Base-by-base conservation (phyloP, 2,888 invertebrate genomes). In the Mellilla xanthometata region DNA sequence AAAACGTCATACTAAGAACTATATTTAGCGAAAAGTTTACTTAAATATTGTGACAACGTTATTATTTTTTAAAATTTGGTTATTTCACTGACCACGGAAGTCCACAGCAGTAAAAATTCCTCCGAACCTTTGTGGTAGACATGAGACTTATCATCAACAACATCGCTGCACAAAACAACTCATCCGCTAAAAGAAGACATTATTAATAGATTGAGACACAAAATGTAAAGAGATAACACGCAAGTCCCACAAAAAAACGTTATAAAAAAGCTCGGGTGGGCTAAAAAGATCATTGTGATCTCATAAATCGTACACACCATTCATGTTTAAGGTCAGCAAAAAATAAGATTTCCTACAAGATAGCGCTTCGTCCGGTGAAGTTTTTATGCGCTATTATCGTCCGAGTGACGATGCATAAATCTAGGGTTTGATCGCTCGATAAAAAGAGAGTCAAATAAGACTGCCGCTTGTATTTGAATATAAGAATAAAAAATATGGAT, bases 191-290 rank as follows among this genome's bases (percentile, higher is more conserved):
- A 84, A 83, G 76, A 79, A 82, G 78, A 81, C 85, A 75, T 86
- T 84, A 85, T 85, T 86, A 88, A 86, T 87, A 84, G 86, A 88
- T 87, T 83, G 81, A 87, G 85, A 85, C 84, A 85, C 84, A 83
- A 82, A 85, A 78, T 82, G 67, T 79, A 80, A 69, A 60, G 60
- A 79, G 85, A 86, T 84, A 85, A 82, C 71, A 66, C 65, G 52
- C 50, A 56, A 65, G 60, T 51, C 54, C 49, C 48, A 62, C 26
- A 62, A 72, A 76, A n/a, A 78, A 77, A 64, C 65, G 62, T 12
- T 7, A 22, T 35, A 43, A 58, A 68, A 80, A 81, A 76, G 75
- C 75, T 68, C 60, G 71, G 76, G 74, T 70, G 72, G 69, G 74
- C 77, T 78, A 86, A 84, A 83, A 80, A 85, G 83, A 82, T 77